Base-by-base conservation (phyloP, 2,113 vertebrate species). In the Tachycineta bicolor region DNA sequence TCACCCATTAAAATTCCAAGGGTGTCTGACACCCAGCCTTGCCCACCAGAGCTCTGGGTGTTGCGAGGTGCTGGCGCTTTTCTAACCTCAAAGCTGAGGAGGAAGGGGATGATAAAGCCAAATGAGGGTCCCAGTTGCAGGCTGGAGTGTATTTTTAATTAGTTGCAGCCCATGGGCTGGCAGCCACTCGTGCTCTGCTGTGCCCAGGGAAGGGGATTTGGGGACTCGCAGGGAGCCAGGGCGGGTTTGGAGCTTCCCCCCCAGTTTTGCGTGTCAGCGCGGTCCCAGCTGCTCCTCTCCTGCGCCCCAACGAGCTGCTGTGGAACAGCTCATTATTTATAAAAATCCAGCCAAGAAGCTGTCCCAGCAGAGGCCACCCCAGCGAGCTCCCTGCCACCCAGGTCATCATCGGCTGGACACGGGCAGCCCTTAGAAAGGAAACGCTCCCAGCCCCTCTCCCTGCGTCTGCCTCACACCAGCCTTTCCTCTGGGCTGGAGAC, bases 61-160 rank as follows among this genome's bases (percentile, higher is more conserved):
- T n/a, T 12, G 17, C 0, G 0, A 19, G 65, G n/a, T 44, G 18
- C 73, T 78, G n/a, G 25, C 1, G 0, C 19, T 87, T 79, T 41
- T 41, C 59, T 50, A 47, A 65, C n/a, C 67, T 64, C 76, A 62
- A 81, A 64, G 3, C 26, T 52, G 3, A 56, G 50, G 58, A 83
- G 22, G n/a, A 69, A 29, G 18, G 18, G 20, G 50, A 44, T 29
- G 52, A 59, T 49, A 39, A 64, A 84, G 47, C 23, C 33, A 64
- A 39, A 12, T 1, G 18, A 69, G 26, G n/a, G 39, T 41, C 60
- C 52, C n/a, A 2, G 0, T 5, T 29, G 47, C 43, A 81, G 77
- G 23, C 29, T 59, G 52, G 25, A 50, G 60, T 10, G 73, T 55
- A 23, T 58, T 80, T 94, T 80, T 59, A 49, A 56, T 60, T 4